Percentiles rank a stretch among this genome's conserved stretches.
Evolutionary conservation across 1,140 invertebrate species (phyloP).

Genomic region (Ephestia elutella): DNA sequence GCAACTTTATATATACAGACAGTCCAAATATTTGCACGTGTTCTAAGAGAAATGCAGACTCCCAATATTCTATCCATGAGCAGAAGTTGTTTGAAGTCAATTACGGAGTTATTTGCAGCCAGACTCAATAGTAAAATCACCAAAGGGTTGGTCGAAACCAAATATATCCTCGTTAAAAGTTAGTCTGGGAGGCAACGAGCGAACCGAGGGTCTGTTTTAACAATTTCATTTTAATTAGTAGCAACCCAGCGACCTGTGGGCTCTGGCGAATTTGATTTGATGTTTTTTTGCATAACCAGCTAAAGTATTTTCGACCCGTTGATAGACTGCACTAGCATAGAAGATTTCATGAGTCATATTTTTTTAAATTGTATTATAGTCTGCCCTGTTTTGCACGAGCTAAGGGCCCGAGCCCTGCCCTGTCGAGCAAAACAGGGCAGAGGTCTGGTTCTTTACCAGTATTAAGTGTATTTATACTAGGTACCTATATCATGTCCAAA

Average conservation of each 20-base stretch:
- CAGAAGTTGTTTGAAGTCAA: conserved; percentile 69
- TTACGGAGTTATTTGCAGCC: conserved; percentile 72
- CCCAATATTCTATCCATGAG: conserved; percentile 52
- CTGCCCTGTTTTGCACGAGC: too few relatives aligned
- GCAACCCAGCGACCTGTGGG: conserved; percentile 30
- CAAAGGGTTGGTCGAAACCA: conserved; percentile 71
- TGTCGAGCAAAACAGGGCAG: too few relatives aligned
- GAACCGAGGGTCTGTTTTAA: conserved; percentile 59
- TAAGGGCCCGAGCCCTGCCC: too few relatives aligned
- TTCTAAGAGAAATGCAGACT: conserved; percentile 13
- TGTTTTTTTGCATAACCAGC: conserved; percentile 32
- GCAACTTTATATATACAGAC: conserved; percentile 17
- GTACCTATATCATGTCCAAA: too few relatives aligned
- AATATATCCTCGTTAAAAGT: conserved; percentile 74
- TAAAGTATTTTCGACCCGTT: conserved; percentile 15
- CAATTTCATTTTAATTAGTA: conserved; percentile 74
- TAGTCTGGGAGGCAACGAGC: conserved; percentile 50
- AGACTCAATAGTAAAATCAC: conserved; percentile 70
- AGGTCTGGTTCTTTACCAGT: too few relatives aligned
- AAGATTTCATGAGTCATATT: too few relatives aligned
- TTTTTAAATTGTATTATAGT: too few relatives aligned
- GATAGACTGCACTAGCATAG: neutral
- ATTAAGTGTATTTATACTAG: too few relatives aligned
- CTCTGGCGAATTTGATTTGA: conserved; percentile 54
- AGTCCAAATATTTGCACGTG: neutral